phyloP scores from a whole-genome alignment of 1,140 invertebrate genomes.

The Caenorhabditis tropicalis region DNA sequence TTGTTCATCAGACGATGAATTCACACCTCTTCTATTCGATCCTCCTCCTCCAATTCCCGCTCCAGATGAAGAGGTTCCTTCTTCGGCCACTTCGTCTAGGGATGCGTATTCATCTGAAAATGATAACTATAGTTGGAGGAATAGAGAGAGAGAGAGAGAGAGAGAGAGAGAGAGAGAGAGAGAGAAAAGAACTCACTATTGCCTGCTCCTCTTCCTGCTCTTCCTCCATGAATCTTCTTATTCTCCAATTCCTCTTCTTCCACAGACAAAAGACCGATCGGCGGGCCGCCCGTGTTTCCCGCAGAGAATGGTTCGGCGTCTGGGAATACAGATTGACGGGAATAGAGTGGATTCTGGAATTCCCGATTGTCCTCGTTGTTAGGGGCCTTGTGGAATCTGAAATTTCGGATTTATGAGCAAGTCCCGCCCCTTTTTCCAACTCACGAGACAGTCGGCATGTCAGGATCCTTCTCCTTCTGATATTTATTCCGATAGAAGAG shows the following conservation, averaged over 20 bases:
- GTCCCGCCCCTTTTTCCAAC: neutral
- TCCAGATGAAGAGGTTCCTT: neutral
- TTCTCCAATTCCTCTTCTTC: conserved; percentile 52
- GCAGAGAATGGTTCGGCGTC: neutral
- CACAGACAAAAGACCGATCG: neutral
- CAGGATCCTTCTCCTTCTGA: conserved; percentile 65
- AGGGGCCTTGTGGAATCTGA: conserved; percentile 42
- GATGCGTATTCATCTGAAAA: conserved; percentile 51
- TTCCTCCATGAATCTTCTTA: conserved; percentile 51
- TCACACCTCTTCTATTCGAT: neutral
- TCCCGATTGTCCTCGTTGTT: conserved; percentile 56
- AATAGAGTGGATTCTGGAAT: conserved; percentile 62
- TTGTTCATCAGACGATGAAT: conserved; percentile 23
- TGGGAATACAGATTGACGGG: conserved; percentile 16
- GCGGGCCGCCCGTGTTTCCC: neutral
- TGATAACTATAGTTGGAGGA: neutral
- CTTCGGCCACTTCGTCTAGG: conserved; percentile 43
- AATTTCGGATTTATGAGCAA: conserved; percentile 3
- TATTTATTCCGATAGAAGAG: conserved; percentile 68
- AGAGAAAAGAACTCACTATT: conserved; percentile 37
- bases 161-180: no score
- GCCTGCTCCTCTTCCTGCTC: neutral
- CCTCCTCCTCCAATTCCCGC: neutral
- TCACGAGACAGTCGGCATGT: conserved; percentile 62
- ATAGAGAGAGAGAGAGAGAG: no score